phyloP scores from a whole-genome alignment of 2,113 vertebrate species.

The Lamprotornis superbus region DNA sequence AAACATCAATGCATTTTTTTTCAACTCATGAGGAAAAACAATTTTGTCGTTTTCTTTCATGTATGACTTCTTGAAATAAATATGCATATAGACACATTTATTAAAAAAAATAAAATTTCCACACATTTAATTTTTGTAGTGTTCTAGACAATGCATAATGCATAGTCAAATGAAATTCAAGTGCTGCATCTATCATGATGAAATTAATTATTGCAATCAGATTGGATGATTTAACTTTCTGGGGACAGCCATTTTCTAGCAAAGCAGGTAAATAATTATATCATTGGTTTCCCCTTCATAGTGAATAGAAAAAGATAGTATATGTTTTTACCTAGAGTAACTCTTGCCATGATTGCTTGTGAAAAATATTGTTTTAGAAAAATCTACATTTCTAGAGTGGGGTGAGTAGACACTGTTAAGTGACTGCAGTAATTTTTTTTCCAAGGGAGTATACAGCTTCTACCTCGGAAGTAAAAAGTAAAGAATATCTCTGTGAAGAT shows the following conservation, averaged over 20 bases:
- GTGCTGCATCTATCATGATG: neutral
- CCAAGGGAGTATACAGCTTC: neutral
- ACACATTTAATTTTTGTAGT: neutral
- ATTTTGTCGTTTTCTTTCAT: neutral
- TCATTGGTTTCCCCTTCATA: neutral
- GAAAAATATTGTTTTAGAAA: neutral
- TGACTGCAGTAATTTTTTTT: neutral
- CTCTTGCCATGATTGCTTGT: neutral
- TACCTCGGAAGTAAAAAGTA: neutral
- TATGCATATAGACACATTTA: neutral
- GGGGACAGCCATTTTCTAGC: neutral
- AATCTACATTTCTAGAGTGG: neutral
- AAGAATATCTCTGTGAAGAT: neutral
- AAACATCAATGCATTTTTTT: neutral
- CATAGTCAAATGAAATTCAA: neutral
- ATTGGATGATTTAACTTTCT: neutral
- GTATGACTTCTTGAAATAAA: neutral
- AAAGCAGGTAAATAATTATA: neutral
- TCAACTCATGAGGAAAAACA: neutral
- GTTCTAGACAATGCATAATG: neutral
- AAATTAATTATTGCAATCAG: neutral
- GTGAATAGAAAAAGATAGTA: neutral
- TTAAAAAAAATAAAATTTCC: neutral
- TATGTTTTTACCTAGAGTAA: neutral
- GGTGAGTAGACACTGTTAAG: neutral